phyloP scores from a whole-genome alignment of 2,797 vertebrate species.

The Tinamus major region DNA sequence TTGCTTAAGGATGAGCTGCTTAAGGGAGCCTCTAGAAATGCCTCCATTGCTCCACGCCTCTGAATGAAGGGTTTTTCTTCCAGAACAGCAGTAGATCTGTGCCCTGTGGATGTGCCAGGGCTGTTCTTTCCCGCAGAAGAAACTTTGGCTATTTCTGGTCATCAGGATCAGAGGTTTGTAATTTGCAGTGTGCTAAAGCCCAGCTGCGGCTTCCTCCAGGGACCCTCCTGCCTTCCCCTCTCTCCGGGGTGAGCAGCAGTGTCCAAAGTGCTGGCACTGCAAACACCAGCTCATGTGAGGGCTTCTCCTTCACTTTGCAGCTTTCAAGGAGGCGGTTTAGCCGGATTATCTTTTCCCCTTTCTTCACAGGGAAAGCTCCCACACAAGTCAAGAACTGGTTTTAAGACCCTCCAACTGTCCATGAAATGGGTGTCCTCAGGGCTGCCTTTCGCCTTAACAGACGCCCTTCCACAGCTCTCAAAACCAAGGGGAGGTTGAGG shows the following conservation, averaged over 20 bases:
- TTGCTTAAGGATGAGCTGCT: not conserved
- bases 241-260: not conserved
- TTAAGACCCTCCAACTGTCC: not conserved
- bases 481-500: not conserved
- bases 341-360: not conserved
- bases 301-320: not conserved
- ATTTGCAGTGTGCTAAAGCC: not conserved
- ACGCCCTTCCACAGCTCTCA: not conserved
- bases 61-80: not conserved
- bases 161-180: not conserved
- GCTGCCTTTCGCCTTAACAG: fast-evolving
- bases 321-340: not conserved
- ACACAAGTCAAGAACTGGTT: not conserved
- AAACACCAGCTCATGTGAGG: fast-evolving
- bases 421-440: fast-evolving
- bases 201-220: not conserved
- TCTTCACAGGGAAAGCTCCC: not conserved
- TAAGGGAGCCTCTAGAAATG: too few species aligned
- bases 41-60: not conserved
- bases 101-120: too few species aligned
- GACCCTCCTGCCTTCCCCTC: not conserved
- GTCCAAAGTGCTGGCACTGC: not conserved
- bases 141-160: not conserved
- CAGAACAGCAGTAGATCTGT: not conserved
- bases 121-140: not conserved